phyloP scores from a whole-genome alignment of 2,113 vertebrate genomes.

The Nothocercus nigrocapillus region DNA sequence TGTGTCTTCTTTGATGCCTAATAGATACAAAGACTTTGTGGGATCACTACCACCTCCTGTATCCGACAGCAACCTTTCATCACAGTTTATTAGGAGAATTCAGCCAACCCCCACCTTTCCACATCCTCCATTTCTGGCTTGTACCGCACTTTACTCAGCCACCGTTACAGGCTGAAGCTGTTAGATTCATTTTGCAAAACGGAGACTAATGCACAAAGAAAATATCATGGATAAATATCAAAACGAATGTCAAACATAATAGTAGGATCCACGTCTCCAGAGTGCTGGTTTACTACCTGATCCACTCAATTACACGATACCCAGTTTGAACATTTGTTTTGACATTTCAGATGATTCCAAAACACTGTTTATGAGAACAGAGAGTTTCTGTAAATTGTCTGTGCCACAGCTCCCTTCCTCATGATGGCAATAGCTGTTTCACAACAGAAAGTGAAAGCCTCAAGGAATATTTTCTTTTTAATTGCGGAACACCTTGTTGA shows the following conservation, averaged over 20 bases:
- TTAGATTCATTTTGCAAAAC: not conserved
- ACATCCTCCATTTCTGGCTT: accelerated
- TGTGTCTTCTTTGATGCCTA: not conserved
- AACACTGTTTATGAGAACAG: not conserved
- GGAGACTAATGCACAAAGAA: not conserved
- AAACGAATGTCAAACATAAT: not conserved
- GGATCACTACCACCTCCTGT: not conserved
- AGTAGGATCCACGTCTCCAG: accelerated
- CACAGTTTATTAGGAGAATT: not conserved
- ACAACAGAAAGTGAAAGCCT: not conserved
- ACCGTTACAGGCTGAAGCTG: not conserved
- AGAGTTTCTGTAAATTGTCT: not conserved
- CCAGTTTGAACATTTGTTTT: not conserved
- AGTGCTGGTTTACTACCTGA: not conserved
- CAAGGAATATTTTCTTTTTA: not conserved
- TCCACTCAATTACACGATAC: not conserved
- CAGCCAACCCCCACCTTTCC: not conserved
- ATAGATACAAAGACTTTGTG: not conserved
- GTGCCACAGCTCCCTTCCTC: not conserved
- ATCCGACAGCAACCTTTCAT: not conserved
- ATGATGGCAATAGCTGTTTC: not conserved
- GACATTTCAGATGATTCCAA: not conserved
- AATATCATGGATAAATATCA: not conserved
- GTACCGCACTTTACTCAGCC: not conserved
- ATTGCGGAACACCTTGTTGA: not conserved